Percentiles rank a stretch among this genome's conserved stretches.
Conservation (phyloP, 2,113 vertebrate species). For the Rhinogobius similis region DNA sequence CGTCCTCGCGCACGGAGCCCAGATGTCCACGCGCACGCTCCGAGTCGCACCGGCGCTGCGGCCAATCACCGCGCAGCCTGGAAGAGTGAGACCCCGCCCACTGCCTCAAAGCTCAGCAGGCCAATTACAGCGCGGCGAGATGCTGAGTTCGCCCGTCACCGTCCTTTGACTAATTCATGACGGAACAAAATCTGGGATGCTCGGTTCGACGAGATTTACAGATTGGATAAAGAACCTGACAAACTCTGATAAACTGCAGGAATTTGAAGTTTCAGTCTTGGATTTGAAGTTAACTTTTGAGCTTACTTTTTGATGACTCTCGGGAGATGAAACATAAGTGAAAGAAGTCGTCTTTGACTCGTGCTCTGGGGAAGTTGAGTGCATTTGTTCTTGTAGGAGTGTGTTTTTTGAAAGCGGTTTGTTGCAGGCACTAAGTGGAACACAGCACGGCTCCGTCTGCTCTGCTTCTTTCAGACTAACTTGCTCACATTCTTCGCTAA, state of each 20-base stretch:
- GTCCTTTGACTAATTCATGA: conserved; percentile 51
- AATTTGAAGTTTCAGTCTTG: background rate
- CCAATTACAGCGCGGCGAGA: conserved; percentile 60
- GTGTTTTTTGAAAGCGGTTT: background rate
- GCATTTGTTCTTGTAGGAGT: background rate
- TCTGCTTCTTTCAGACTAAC: background rate
- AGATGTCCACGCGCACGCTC: background rate
- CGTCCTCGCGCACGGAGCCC: conserved; percentile 28
- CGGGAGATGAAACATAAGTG: background rate
- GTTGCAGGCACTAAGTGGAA: conserved; percentile 6
- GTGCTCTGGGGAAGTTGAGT: background rate
- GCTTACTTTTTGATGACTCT: background rate
- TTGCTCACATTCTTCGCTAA: background rate
- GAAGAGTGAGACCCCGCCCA: conserved; percentile 36
- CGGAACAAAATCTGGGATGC: conserved; percentile 9
- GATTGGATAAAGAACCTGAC: conserved; percentile 12
- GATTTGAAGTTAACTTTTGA: background rate
- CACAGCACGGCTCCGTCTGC: background rate
- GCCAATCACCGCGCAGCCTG: conserved; percentile 30
- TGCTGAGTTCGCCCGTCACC: conserved; percentile 34
- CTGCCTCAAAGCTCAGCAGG: conserved; percentile 48
- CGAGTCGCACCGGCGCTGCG: conserved; percentile 9
- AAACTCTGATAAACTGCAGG: background rate
- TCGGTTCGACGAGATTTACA: conserved; percentile 14
- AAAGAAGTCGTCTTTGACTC: background rate